phyloP scores from a whole-genome alignment of 2,888 invertebrate genomes.

The Leptura quadrifasciata region DNA sequence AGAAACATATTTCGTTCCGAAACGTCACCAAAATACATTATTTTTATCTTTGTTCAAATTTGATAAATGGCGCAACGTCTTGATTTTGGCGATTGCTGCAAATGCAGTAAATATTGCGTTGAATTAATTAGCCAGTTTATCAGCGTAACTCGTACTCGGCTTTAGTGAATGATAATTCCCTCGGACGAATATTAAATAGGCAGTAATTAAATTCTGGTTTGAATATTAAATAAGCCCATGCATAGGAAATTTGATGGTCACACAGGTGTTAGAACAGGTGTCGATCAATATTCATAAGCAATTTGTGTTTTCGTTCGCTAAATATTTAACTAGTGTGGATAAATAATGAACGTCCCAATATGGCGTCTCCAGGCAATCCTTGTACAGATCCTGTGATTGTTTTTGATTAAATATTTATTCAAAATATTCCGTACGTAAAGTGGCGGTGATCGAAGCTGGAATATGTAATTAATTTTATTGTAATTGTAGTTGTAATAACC shows the following conservation, averaged over 20 bases:
- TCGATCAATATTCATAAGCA: constrained; percentile 67
- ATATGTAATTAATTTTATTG: constrained; percentile 53
- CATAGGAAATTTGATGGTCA: constrained; percentile 61
- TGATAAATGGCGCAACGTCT: too few species aligned
- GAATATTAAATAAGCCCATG: constrained; percentile 53
- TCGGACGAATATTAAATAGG: constrained; percentile 54
- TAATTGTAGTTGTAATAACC: constrained; percentile 49
- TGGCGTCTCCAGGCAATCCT: constrained; percentile 24
- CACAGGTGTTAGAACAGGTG: constrained; percentile 68
- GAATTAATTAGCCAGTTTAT: constrained; percentile 29
- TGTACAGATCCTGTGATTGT: constrained; percentile 42
- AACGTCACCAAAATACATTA: too few species aligned
- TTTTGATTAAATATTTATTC: constrained; percentile 40
- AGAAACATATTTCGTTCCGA: too few species aligned
- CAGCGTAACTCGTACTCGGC: constrained; percentile 16
- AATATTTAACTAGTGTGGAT: constrained; percentile 49
- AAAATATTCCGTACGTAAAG: constrained; percentile 18
- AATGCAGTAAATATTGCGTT: constrained; percentile 1
- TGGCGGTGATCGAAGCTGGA: constrained; percentile 41
- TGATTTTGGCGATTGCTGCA: background rate
- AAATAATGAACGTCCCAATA: constrained; percentile 34
- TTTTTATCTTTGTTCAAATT: too few species aligned
- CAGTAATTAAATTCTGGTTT: constrained; percentile 51
- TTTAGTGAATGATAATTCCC: constrained; percentile 48
- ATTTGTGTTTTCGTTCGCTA: constrained; percentile 57